phyloP scores from a whole-genome alignment of 2,113 vertebrate genomes.

The Microtus montanus region DNA sequence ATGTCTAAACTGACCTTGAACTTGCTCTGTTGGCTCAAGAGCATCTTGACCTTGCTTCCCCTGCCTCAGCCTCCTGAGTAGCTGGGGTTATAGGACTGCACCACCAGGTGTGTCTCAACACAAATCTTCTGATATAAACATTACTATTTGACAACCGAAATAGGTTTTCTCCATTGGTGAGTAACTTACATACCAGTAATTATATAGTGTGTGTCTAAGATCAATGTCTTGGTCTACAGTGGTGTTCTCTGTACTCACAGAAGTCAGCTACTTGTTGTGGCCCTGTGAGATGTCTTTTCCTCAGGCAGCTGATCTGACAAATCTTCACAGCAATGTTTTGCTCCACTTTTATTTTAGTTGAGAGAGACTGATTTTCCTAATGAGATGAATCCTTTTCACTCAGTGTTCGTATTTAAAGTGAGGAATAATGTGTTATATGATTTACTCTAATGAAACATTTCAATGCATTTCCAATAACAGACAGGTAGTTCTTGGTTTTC shows the following conservation, averaged over 20 bases:
- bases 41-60: not conserved
- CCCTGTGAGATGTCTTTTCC: not conserved
- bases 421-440: not conserved
- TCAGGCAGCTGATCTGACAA: slow-evolving; percentile 21
- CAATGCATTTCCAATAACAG: not conserved
- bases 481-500: not conserved
- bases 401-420: slow-evolving; percentile 26
- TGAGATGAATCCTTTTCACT: slow-evolving; percentile 38
- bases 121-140: not conserved
- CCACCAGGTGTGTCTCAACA: not conserved
- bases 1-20: not conserved
- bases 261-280: not conserved
- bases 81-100: not conserved
- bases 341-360: slow-evolving; percentile 53
- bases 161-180: not conserved
- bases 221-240: not conserved
- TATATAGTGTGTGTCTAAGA: not conserved
- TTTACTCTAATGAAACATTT: slow-evolving; percentile 12
- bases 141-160: slow-evolving; percentile 2
- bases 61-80: not conserved
- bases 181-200: not conserved
- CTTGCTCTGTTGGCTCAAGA: not conserved
- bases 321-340: not conserved
- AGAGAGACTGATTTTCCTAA: slow-evolving; percentile 46
- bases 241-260: not conserved